A percentile compares a stretch with the other conserved stretches of the same genome.
These are phyloP conservation scores for Amphilophus citrinellus DNA, from an alignment of 2,113 vertebrate genomes.

Conservation along the genomic window DNA sequence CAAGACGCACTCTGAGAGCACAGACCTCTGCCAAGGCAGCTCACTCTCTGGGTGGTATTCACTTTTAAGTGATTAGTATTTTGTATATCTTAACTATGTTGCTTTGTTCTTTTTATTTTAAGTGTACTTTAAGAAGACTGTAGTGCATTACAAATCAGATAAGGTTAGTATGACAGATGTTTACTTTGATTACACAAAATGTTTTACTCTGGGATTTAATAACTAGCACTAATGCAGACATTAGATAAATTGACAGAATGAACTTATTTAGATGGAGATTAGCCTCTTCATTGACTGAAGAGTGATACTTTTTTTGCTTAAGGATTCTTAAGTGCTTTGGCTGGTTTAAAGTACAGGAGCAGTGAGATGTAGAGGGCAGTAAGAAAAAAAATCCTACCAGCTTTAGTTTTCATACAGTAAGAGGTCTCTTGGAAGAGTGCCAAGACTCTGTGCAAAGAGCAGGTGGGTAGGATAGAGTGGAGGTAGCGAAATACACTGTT, in stretches of 20 bases:
- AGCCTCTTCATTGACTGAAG: conserved; percentile 43
- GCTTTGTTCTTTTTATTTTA: too few species aligned
- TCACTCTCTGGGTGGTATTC: too few species aligned
- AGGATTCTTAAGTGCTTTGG: conserved; percentile 23
- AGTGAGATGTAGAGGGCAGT: conserved; percentile 34
- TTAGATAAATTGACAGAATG: conserved; percentile 35
- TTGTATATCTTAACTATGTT: too few species aligned
- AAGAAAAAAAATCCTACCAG: conserved; percentile 25
- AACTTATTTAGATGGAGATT: conserved; percentile 38
- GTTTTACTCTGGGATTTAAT: conserved; percentile 18
- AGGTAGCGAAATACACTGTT: conserved; percentile 17
- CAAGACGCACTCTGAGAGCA: too few species aligned
- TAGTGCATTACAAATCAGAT: too few species aligned
- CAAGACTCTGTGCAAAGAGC: conserved; percentile 32
- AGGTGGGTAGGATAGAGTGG: not conserved
- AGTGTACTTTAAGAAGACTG: too few species aligned
- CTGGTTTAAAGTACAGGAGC: conserved; percentile 19
- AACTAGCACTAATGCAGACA: conserved; percentile 7
- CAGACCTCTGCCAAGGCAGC: too few species aligned
- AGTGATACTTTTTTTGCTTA: conserved; percentile 32
- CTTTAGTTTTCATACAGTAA: conserved; percentile 34
- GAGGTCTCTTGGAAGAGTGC: conserved; percentile 19
- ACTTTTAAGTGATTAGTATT: too few species aligned
- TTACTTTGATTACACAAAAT: too few species aligned
- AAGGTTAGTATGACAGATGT: too few species aligned